Conservation (phyloP, 1,140 invertebrate genomes). For the Caerostris extrusa region DNA sequence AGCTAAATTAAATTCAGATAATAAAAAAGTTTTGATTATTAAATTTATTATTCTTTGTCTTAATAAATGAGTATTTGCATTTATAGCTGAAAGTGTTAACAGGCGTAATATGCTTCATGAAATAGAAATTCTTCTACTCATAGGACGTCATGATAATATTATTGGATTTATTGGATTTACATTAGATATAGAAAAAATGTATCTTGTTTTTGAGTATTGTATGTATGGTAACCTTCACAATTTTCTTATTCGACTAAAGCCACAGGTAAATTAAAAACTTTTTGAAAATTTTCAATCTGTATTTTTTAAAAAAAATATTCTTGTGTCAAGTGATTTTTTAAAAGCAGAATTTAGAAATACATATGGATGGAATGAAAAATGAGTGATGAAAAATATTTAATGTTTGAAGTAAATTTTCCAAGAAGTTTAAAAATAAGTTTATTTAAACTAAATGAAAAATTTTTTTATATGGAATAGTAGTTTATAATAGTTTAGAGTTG, state of each 20-base stretch:
- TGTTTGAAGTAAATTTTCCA: too few relatives aligned
- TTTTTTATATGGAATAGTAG: too few relatives aligned
- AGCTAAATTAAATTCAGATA: too few relatives aligned
- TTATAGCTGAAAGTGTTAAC: conserved; percentile 28
- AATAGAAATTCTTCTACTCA: neutral
- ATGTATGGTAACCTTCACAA: conserved; percentile 29
- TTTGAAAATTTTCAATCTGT: neutral
- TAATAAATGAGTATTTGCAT: neutral
- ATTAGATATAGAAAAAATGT: conserved; percentile 46
- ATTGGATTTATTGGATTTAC: conserved; percentile 46
- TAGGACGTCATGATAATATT: conserved; percentile 40
- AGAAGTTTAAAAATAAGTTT: too few relatives aligned
- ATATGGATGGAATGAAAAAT: too few relatives aligned
- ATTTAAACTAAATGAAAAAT: too few relatives aligned
- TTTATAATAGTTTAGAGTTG: too few relatives aligned
- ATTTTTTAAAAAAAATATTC: neutral
- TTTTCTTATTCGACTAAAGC: conserved; percentile 22
- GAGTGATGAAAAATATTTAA: too few relatives aligned
- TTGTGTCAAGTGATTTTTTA: neutral
- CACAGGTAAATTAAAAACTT: neutral
- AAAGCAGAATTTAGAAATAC: neutral
- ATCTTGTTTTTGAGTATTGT: conserved; percentile 42
- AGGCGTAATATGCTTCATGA: conserved; percentile 52
- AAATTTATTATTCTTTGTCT: too few relatives aligned
- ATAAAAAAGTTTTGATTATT: too few relatives aligned